These are phyloP conservation scores for Chrysina gloriosa DNA, from an alignment of 2,888 invertebrate genomes.

Conservation along the genomic window DNA sequence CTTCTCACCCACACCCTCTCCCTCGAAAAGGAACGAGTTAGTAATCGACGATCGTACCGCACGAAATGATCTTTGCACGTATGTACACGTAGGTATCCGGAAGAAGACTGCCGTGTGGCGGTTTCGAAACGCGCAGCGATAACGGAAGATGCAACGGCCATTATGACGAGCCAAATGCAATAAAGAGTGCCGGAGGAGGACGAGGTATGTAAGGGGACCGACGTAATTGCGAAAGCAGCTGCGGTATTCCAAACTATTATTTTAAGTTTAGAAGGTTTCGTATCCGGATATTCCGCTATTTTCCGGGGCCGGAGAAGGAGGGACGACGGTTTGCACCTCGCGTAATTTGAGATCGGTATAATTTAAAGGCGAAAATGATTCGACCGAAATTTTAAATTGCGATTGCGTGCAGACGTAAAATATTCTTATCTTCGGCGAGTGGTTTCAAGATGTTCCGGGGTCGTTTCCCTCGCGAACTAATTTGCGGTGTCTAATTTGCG, in stretches of 20 bases:
- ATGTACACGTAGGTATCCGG: no score
- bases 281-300: no score
- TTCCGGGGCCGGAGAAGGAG: no score
- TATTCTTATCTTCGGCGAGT: no score
- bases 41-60: not conserved
- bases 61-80: no score
- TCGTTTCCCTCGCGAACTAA: slow-evolving; percentile 46
- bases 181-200: not conserved
- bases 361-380: no score
- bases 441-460: slow-evolving; percentile 18
- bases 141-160: not conserved
- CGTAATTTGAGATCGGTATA: no score
- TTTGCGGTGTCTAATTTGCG: slow-evolving; percentile 48
- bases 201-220: not conserved
- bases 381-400: no score
- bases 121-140: not conserved
- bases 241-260: slow-evolving; percentile 33
- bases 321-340: no score
- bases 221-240: slow-evolving; percentile 36
- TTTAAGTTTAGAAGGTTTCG: no score
- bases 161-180: slow-evolving; percentile 3
- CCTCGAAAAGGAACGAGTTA: not conserved
- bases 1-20: not conserved
- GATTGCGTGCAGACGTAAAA: no score
- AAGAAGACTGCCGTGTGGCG: not conserved